Percentiles rank a stretch among this genome's conserved stretches.
phyloP scores from a whole-genome alignment of 2,113 vertebrate species.

The Chloropsis hardwickii region DNA sequence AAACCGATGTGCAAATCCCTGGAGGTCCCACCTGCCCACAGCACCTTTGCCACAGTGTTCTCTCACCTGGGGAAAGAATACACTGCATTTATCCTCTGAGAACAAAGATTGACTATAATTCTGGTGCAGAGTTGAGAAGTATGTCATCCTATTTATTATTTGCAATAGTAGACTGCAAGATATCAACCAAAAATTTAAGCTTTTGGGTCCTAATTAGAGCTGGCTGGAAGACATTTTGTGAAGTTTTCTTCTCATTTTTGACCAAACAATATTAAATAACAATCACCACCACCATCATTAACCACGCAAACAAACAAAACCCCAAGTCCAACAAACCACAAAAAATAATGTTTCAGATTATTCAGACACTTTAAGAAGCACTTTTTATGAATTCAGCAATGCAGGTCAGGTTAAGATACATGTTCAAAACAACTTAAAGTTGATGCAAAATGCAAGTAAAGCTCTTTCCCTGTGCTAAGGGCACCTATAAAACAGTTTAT shows the following conservation, averaged over 20 bases:
- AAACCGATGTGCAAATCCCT: background rate
- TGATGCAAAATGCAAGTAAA: background rate
- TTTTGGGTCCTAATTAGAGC: background rate
- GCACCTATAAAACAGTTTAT: background rate
- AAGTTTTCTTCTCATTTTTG: background rate
- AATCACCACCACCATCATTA: background rate
- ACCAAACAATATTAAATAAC: background rate
- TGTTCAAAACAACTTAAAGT: background rate
- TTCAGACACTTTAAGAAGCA: background rate
- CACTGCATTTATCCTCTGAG: background rate
- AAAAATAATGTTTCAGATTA: accelerated
- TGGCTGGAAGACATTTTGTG: background rate
- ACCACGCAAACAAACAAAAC: background rate
- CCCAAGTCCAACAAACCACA: background rate
- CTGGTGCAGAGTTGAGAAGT: background rate
- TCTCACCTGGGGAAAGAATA: background rate
- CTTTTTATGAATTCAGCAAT: background rate
- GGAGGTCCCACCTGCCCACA: background rate
- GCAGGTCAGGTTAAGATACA: background rate
- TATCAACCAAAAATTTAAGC: background rate
- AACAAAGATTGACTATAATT: background rate
- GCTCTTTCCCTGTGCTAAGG: background rate
- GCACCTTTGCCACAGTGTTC: accelerated
- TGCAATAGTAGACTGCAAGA: background rate
- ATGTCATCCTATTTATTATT: background rate